phyloP scores from a whole-genome alignment of 2,113 vertebrate genomes.

The Pangasianodon gigas region DNA sequence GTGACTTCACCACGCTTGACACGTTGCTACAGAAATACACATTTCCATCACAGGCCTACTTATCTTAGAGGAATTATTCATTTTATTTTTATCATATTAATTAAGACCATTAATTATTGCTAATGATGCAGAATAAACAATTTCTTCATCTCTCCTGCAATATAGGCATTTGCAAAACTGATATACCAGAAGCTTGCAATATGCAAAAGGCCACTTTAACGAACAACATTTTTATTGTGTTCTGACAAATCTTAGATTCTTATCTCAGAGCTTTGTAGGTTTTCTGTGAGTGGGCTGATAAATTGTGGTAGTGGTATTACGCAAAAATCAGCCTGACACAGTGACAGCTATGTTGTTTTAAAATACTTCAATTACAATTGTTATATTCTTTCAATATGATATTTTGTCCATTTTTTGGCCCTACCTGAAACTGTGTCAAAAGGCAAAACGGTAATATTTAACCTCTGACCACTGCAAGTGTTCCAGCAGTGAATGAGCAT shows the following conservation, averaged over 20 bases:
- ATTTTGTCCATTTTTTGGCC: neutral
- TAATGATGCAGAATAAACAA: neutral
- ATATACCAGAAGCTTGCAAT: too few species aligned
- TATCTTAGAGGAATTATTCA: neutral
- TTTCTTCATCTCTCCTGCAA: neutral
- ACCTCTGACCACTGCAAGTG: neutral
- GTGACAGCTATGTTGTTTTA: neutral
- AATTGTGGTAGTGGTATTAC: too few species aligned
- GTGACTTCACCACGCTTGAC: constrained; percentile 55
- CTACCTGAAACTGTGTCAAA: neutral
- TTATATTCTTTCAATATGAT: neutral
- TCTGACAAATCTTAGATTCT: neutral
- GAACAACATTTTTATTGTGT: too few species aligned
- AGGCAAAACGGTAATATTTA: neutral
- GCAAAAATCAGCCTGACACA: too few species aligned
- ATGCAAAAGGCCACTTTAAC: neutral
- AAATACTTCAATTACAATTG: neutral
- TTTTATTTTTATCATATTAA: neutral
- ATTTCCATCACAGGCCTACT: neutral
- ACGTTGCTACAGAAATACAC: neutral
- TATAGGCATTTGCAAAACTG: neutral
- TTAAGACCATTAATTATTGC: neutral
- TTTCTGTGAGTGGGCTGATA: too few species aligned
- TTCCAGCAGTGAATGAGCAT: neutral
- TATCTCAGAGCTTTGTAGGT: neutral